Percentiles rank a stretch among this genome's conserved stretches.
phyloP scores from a whole-genome alignment of 2,113 vertebrate genomes.

The Himantopus leucocephalus region DNA sequence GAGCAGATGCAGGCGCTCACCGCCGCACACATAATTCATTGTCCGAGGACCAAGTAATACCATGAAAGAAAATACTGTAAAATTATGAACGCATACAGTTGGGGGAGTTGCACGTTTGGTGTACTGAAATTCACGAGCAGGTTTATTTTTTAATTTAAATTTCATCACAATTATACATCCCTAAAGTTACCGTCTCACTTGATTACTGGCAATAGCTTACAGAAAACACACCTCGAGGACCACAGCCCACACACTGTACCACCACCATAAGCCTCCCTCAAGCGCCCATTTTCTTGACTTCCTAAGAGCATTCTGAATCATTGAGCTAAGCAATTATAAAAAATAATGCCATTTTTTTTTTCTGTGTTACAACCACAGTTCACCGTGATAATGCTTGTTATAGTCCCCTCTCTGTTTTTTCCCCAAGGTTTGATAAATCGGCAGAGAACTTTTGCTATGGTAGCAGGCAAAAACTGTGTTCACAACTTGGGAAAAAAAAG shows the following conservation, averaged over 20 bases:
- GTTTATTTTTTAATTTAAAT: not conserved
- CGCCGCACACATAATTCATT: not conserved
- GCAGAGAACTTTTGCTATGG: not conserved
- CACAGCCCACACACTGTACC: not conserved
- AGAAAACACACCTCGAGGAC: not conserved
- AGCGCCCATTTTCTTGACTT: not conserved
- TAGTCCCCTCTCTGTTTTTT: not conserved
- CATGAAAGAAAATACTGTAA: not conserved
- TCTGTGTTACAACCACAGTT: not conserved
- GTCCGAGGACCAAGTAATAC: not conserved
- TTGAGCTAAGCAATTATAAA: not conserved
- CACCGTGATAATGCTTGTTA: not conserved
- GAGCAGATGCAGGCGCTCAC: constrained; percentile 16
- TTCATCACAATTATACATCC: not conserved
- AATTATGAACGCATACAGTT: not conserved
- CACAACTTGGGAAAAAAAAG: not conserved
- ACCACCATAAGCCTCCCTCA: not conserved
- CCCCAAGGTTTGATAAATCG: not conserved
- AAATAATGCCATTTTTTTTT: not conserved
- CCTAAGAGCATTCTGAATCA: not conserved
- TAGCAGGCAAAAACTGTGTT: not conserved
- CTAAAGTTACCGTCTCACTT: not conserved
- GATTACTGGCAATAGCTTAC: not conserved
- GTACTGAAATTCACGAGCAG: rapidly evolving
- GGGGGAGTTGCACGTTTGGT: not conserved